Evolutionary conservation across 2,888 invertebrate species (phyloP), one percentile per base, ranked within the genome.

Genomic region (Pogonocherus hispidulus): DNA sequence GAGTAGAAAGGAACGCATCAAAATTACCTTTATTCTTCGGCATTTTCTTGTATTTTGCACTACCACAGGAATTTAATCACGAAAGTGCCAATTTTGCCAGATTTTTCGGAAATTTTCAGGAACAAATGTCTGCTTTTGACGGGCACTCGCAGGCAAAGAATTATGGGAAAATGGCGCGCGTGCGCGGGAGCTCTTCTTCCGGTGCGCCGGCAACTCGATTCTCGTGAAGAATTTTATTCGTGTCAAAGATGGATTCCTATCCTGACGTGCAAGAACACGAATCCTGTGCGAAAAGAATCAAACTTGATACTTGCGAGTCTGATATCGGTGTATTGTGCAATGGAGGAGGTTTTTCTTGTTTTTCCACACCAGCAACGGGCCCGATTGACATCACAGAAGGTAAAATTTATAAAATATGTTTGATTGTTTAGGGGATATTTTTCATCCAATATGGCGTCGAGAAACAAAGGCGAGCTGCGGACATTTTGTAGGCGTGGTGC

Each of bases 21-120:
- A 62, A 83, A 83, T 71, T 81, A 89, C 89, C 89, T 83, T 89
- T 89, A 87, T 89, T 89, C 82, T 89, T 89, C 84, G 89, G 89
- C 89, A 89, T 89, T 72, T 74, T 85, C 77, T 73, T 68, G 62
- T 44, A 65, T 62, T 74, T 37, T 54, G 51, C 54, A 64, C 41
- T 56, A 55, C 8, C 67, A 70, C 74, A 73, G 60, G 47, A 71
- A 75, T 73, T 72, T 75, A 63, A 62, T 32, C 47, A 18, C 2
- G 60, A 57, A 52, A 65, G 69, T 32, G 1, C 44, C n/a, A 64
- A 66, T 76, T 72, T 74, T 71, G 64, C 67, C 69, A 63, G 55
- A 71, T 63, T 69, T 64, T 69, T 57, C 64, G 63, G 68, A 72
- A 46, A 18, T 18, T 57, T 56, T 68, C 55, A 54, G 54, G 63